Conservation (phyloP, 2,797 vertebrate genomes). For the Gobio occitaniae region DNA sequence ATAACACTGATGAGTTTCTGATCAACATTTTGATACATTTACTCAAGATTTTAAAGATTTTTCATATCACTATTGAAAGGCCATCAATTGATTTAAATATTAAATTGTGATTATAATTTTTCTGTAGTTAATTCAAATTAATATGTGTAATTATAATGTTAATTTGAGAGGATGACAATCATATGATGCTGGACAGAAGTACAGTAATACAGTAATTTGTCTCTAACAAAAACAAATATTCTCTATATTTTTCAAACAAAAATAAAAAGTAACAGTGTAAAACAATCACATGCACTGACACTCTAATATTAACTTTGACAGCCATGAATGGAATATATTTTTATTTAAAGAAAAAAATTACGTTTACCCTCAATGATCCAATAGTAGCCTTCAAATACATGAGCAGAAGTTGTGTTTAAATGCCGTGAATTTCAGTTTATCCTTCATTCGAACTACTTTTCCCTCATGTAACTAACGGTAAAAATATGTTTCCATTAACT, state of each 20-base stretch:
- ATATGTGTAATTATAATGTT: neutral
- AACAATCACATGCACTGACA: neutral
- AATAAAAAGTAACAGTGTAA: neutral
- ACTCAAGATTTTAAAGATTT: no score
- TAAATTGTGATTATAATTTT: neutral
- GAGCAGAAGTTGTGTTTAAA: no score
- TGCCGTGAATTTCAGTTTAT: no score
- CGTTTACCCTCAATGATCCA: no score
- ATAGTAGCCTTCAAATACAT: no score
- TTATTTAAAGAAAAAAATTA: no score
- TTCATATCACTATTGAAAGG: neutral
- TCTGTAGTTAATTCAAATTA: neutral
- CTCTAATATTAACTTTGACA: no score
- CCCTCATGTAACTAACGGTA: no score
- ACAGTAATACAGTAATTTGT: neutral
- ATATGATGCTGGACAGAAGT: neutral
- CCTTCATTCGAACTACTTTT: no score
- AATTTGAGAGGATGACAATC: neutral
- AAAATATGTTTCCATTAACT: no score
- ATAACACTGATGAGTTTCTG: neutral
- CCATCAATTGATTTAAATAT: neutral
- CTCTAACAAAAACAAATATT: no score
- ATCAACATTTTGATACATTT: neutral
- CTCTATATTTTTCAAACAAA: neutral
- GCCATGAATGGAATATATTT: no score